Conservation (phyloP, 2,888 invertebrate genomes). For the Hirudinaria manillensis region DNA sequence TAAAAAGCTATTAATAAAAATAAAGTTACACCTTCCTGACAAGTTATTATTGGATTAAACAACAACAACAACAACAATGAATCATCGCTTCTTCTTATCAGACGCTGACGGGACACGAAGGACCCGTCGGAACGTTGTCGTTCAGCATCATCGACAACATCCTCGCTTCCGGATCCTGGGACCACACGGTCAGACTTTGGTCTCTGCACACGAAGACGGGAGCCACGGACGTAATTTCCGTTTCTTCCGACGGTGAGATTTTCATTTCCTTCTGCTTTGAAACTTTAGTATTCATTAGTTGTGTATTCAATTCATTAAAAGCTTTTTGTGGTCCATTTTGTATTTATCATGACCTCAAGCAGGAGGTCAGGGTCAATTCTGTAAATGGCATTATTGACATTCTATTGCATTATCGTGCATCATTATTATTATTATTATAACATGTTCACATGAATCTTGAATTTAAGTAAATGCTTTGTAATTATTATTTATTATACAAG, state of each 20-base stretch:
- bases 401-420: too few species aligned
- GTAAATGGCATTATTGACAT: too few species aligned
- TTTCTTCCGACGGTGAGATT: slow-evolving; percentile 65
- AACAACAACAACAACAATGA: not conserved
- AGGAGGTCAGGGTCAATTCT: not conserved
- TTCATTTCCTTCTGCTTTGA: not conserved
- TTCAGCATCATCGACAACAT: slow-evolving; percentile 67
- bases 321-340: not conserved
- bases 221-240: slow-evolving; percentile 72
- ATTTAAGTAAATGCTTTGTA: too few species aligned
- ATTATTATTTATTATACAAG: too few species aligned
- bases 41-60: not conserved
- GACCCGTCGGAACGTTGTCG: slow-evolving; percentile 75
- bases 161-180: slow-evolving; percentile 87
- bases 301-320: not conserved
- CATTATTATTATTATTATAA: too few species aligned
- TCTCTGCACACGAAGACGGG: slow-evolving; percentile 65
- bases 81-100: slow-evolving; percentile 35
- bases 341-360: not conserved
- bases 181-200: slow-evolving; percentile 81
- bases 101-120: slow-evolving; percentile 79
- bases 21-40: too few species aligned
- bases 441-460: too few species aligned
- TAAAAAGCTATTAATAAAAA: too few species aligned
- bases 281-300: not conserved